A percentile compares a stretch with the other conserved stretches of the same genome.
Conservation (phyloP, 1,140 invertebrate species). For the Drosophila pandora region DNA sequence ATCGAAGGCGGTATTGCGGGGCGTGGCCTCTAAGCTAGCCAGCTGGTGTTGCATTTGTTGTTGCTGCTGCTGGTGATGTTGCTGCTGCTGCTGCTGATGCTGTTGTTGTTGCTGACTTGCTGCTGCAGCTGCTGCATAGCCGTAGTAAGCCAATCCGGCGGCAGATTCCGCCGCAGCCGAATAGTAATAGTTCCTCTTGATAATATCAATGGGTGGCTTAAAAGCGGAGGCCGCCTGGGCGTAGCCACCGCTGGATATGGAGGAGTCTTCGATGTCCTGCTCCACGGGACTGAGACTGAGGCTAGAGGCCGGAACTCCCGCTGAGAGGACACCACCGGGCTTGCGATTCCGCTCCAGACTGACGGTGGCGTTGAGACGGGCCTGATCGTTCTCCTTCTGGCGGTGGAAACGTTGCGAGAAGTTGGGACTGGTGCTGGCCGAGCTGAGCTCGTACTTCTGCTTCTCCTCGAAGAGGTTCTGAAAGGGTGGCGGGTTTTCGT, state of each 20-base stretch:
- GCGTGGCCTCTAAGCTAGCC: conserved; percentile 3
- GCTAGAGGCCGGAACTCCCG: too few species aligned
- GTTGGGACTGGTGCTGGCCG: conserved; percentile 10
- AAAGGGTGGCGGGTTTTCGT: conserved; percentile 91
- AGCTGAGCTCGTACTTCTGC: conserved; percentile 84
- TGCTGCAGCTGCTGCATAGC: conserved; percentile 62
- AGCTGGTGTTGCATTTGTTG: conserved; percentile 32
- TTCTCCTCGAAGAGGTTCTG: conserved; percentile 94
- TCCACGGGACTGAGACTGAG: conserved; percentile 3
- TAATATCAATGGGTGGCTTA: conserved; percentile 87
- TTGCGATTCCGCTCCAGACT: conserved; percentile 25
- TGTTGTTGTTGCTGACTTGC: conserved; percentile 55
- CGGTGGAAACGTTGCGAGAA: conserved; percentile 74
- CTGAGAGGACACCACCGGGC: not conserved
- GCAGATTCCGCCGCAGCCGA: conserved; percentile 49
- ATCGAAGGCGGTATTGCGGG: conserved; percentile 43
- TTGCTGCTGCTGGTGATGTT: conserved; percentile 36
- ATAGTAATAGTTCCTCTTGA: conserved; percentile 84
- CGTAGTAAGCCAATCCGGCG: conserved; percentile 62
- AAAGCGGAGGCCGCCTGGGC: conserved; percentile 90
- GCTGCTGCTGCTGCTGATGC: conserved; percentile 30
- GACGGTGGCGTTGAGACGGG: conserved; percentile 66
- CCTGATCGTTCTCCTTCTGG: conserved; percentile 83
- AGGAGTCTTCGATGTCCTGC: conserved; percentile 4
- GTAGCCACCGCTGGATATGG: conserved; percentile 83